A percentile compares a stretch with the other conserved stretches of the same genome.
Evolutionary conservation across 2,888 invertebrate genomes (phyloP).

Genomic region (Autographa gamma): DNA sequence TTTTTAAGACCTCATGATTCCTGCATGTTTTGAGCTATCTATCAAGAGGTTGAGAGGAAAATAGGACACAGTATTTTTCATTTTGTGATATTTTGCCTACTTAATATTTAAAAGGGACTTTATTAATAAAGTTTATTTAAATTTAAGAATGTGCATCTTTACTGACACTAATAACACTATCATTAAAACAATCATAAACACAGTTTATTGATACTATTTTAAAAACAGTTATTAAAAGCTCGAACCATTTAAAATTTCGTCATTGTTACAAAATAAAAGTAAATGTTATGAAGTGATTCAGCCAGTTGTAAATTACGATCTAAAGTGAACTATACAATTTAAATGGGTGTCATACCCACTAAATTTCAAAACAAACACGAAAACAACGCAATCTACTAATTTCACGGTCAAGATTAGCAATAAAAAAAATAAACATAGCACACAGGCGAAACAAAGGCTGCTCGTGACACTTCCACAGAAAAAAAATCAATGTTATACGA

Average conservation of each 20-base stretch:
- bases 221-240: neutral
- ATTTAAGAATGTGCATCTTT: no score
- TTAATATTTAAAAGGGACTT: neutral
- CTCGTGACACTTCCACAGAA: constrained; percentile 71
- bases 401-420: constrained; percentile 87
- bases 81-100: no score
- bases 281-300: constrained; percentile 12
- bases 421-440: constrained; percentile 82
- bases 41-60: neutral
- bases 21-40: neutral
- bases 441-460: constrained; percentile 80
- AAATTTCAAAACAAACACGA: constrained; percentile 65
- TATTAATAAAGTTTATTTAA: no score
- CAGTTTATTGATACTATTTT: neutral
- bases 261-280: constrained; percentile 16
- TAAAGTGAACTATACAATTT: constrained; percentile 6
- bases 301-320: constrained; percentile 20
- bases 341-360: constrained; percentile 25
- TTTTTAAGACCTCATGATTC: neutral
- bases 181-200: neutral
- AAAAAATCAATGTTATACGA: constrained; percentile 81
- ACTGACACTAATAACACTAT: no score
- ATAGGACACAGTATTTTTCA: no score
- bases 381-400: constrained; percentile 76
- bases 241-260: constrained; percentile 17